Conservation (phyloP, 2,888 invertebrate genomes). For the Lordiphosa fenestrarum region DNA sequence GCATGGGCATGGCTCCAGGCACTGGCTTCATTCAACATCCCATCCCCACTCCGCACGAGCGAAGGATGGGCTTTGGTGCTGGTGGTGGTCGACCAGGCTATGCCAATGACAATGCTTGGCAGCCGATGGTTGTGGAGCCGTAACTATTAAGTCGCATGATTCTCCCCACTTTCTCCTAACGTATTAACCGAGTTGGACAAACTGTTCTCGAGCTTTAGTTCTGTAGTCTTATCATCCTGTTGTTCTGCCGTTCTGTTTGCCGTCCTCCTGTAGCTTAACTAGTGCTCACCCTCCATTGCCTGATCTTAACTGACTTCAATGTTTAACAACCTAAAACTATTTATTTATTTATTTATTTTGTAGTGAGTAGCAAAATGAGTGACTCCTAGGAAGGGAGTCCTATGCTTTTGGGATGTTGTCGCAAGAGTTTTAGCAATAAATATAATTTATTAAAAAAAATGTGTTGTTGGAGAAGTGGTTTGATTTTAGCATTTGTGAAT, state of each 20-base stretch:
- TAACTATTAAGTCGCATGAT: constrained; percentile 55
- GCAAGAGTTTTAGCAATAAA: constrained; percentile 56
- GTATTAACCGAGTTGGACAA: constrained; percentile 40
- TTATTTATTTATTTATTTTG: constrained; percentile 53
- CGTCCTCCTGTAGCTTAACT: constrained; percentile 24
- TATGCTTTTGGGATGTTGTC: constrained; percentile 38
- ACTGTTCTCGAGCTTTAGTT: constrained; percentile 29
- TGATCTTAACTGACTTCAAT: constrained; percentile 35
- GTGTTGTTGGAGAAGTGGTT: neutral
- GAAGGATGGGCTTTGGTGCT: constrained; percentile 70
- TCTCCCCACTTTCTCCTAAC: constrained; percentile 32
- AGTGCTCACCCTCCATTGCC: constrained; percentile 28
- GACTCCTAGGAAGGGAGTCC: constrained; percentile 6
- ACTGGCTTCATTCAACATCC: constrained; percentile 42
- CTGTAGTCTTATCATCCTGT: constrained; percentile 32
- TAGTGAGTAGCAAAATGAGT: constrained; percentile 48
- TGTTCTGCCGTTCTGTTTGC: constrained; percentile 21
- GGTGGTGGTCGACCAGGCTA: constrained; percentile 41
- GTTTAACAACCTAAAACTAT: constrained; percentile 42
- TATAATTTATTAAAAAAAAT: constrained; percentile 42
- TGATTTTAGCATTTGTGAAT: too few species aligned
- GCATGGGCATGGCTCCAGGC: constrained; percentile 15
- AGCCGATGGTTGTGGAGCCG: constrained; percentile 69
- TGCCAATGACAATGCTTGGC: constrained; percentile 70
- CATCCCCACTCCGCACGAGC: constrained; percentile 56